Percentiles rank a stretch among this genome's conserved stretches.
Conservation (phyloP, 2,888 invertebrate species). For the Sphaerophoria rueppellii region DNA sequence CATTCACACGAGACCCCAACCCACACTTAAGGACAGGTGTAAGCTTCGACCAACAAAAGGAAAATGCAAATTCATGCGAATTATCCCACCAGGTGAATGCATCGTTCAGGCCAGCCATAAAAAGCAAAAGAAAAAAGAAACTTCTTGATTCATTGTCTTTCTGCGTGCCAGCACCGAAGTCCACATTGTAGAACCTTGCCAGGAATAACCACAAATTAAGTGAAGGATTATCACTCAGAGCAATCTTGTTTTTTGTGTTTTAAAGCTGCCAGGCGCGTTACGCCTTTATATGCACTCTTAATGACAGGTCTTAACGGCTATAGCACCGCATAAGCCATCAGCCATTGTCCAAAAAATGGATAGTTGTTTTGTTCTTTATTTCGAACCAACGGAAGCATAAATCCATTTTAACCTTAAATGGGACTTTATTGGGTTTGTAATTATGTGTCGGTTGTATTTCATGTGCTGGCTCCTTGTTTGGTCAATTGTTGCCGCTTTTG, state of each 20-base stretch:
- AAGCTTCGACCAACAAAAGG: constrained; percentile 38
- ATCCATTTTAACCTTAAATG: constrained; percentile 42
- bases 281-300: constrained; percentile 63
- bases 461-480: background rate
- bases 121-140: constrained; percentile 19
- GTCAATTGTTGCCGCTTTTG: background rate
- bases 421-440: constrained; percentile 37
- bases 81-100: constrained; percentile 66
- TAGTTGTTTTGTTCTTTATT: constrained; percentile 25
- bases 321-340: background rate
- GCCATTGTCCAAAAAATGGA: too few species aligned
- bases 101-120: background rate
- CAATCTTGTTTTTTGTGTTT: constrained; percentile 53
- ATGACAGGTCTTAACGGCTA: constrained; percentile 60
- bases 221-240: constrained; percentile 59
- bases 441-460: constrained; percentile 33
- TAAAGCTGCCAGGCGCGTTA: constrained; percentile 54
- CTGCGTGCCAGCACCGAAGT: background rate
- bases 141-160: background rate
- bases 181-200: background rate
- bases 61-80: constrained; percentile 71
- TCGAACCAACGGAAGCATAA: constrained; percentile 59
- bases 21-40: constrained; percentile 68
- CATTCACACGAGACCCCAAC: constrained; percentile 23
- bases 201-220: constrained; percentile 31